These are phyloP conservation scores for Acromyrmex echinatior DNA, from an alignment of 1,140 invertebrate species.

Conservation along the genomic window DNA sequence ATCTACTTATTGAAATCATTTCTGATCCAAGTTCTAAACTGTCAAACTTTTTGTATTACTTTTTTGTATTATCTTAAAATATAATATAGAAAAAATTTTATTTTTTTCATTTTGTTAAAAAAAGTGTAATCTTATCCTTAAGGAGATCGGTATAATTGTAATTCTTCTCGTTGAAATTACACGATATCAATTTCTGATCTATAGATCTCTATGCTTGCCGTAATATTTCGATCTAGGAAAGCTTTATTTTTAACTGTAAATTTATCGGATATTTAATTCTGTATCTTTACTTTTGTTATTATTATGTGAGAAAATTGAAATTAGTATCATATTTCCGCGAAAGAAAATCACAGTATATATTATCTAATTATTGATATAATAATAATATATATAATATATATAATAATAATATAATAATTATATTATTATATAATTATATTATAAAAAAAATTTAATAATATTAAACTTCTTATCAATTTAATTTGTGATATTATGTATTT, in stretches of 20 bases:
- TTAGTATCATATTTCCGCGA: neutral
- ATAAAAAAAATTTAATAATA: no score
- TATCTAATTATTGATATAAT: neutral
- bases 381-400: neutral
- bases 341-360: neutral
- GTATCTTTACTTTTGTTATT: neutral
- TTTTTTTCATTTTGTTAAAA: no score
- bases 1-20: no score
- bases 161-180: neutral
- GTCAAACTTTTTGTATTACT: no score
- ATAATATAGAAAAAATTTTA: no score
- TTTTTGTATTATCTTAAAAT: no score
- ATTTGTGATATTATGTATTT: no score
- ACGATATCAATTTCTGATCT: neutral
- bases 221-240: neutral
- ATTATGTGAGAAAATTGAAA: neutral
- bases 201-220: neutral
- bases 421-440: no score
- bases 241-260: neutral
- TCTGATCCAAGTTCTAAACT: no score
- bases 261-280: neutral
- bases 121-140: neutral
- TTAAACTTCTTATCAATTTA: no score
- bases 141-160: neutral
- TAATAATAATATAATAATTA: neutral